Evolutionary conservation across 1,140 invertebrate genomes (phyloP), one percentile per base, ranked within the genome.

Genomic region (Arctopsyche grandis): DNA sequence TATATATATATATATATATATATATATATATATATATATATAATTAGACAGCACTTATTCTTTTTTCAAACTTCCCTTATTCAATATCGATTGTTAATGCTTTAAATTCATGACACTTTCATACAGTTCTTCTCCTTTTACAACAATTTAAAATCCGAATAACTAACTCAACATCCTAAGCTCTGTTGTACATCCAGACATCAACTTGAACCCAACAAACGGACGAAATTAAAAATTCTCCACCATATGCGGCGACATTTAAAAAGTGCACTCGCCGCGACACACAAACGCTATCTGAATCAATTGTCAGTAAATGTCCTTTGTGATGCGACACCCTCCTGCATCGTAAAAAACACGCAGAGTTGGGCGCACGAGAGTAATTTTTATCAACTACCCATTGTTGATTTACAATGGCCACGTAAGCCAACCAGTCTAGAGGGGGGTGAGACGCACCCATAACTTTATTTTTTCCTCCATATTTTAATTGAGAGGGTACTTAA

Each of bases 401-500:
- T 82, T 79, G 69, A 79, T 48, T 79, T 78, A 79, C 73, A 75
- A 76, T 76, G 74, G 73, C 1, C 38, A 73, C 44, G 46, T 44
- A 14, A 26, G 21, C 52, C 9, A 48, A n/a, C 38, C 16, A 58
- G 70, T 44, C 21, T 71, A n/a, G 58, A 16, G 75, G 69, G 26
- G 77, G 77, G 74, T n/a, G n/a, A n/a, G 58, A 29, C 56, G 21
- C 63, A 14, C 56, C 81, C 69, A 80, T 80, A 82, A 80, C 77
- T 82, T 82, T 82, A 5, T 82, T 82, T 82, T 77, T 80, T 38
- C 29, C 29, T 38, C 77, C 69, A 66, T 76, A 82, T 82, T 82
- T 82, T 82, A 82, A 82, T 82, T 82, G 81, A 82, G 81, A 82
- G 81, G 81, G 81, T 82, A 82, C 81, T 82, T 82, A 82, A 82